Conservation (phyloP, 1,140 invertebrate genomes). For the Neodiprion lecontei region DNA sequence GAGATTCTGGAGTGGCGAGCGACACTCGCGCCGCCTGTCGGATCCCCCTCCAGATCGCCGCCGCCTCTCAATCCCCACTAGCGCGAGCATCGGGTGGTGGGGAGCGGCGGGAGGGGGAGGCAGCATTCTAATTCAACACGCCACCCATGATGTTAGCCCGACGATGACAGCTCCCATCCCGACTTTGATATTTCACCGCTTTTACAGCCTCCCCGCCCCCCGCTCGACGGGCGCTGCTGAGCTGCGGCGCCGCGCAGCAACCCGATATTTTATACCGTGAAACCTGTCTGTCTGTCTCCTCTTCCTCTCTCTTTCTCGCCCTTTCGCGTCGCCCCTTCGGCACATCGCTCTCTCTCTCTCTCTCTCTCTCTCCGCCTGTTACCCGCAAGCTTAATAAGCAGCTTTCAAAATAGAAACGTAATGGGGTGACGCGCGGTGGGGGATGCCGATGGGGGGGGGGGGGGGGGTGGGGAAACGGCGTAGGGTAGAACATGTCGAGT, state of each 20-base stretch:
- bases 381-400: slow-evolving; percentile 56
- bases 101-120: slow-evolving; percentile 49
- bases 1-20: slow-evolving; percentile 29
- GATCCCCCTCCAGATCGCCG: slow-evolving; percentile 23
- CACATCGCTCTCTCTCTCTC: neutral
- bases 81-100: slow-evolving; percentile 52
- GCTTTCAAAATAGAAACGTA: slow-evolving; percentile 65
- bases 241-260: slow-evolving; percentile 47
- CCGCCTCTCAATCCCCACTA: neutral
- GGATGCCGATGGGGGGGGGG: slow-evolving; percentile 25
- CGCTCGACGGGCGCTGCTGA: slow-evolving; percentile 37
- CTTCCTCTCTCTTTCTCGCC: neutral
- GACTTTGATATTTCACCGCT: slow-evolving; percentile 67
- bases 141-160: slow-evolving; percentile 72
- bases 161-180: slow-evolving; percentile 69
- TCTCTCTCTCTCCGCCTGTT: slow-evolving; percentile 40
- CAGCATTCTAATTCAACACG: slow-evolving; percentile 66
- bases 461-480: slow-evolving; percentile 40
- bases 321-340: neutral
- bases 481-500: slow-evolving; percentile 38
- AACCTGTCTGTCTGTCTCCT: slow-evolving; percentile 60
- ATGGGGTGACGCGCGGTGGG: slow-evolving; percentile 39
- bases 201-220: slow-evolving; percentile 48
- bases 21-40: slow-evolving; percentile 42
- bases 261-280: slow-evolving; percentile 63